phyloP scores from a whole-genome alignment of 2,888 invertebrate genomes.

The Girardia tigrina region DNA sequence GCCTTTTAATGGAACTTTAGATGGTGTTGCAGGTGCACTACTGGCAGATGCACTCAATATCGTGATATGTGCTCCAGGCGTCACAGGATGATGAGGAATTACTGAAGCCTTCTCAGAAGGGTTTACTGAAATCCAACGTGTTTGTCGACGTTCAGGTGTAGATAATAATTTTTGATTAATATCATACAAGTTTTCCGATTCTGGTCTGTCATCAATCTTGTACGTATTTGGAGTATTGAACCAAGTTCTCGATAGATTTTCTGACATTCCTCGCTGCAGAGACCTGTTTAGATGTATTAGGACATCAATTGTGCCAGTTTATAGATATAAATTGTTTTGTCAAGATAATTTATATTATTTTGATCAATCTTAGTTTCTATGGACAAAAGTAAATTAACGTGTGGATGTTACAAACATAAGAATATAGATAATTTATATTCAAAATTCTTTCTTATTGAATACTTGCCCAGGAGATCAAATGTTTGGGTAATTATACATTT shows the following conservation, averaged over 20 bases:
- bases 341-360: too few relatives aligned
- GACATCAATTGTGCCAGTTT: not conserved
- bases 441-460: too few relatives aligned
- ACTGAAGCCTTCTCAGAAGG: not conserved
- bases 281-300: not conserved
- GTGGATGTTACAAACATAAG: too few relatives aligned
- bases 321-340: too few relatives aligned
- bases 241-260: conserved; percentile 56
- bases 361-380: too few relatives aligned
- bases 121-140: conserved; percentile 58
- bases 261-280: not conserved
- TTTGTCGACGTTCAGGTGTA: conserved; percentile 86
- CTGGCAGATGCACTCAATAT: not conserved
- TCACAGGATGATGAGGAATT: conserved; percentile 8
- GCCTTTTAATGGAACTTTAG: conserved; percentile 87
- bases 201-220: conserved; percentile 91
- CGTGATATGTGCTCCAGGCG: not conserved
- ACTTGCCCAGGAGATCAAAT: too few relatives aligned
- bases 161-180: conserved; percentile 45
- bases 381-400: too few relatives aligned
- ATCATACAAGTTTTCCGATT: conserved; percentile 67
- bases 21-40: conserved; percentile 43
- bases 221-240: conserved; percentile 94
- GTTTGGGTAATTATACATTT: too few relatives aligned
- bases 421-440: too few relatives aligned